Conservation (phyloP, 2,888 invertebrate species). For the Marronus borbonicus region DNA sequence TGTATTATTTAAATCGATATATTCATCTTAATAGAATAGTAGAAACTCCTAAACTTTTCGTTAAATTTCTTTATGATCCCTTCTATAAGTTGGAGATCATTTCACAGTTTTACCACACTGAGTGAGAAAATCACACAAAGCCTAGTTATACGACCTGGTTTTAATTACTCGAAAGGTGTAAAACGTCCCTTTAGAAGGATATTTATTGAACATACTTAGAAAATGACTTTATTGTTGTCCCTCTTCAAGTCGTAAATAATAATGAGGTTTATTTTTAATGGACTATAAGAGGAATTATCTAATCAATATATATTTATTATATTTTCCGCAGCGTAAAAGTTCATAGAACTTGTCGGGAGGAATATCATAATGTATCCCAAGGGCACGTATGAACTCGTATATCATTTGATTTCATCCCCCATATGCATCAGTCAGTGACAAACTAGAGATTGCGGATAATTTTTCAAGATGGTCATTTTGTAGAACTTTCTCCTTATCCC, state of each 20-base stretch:
- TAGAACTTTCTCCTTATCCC: constrained; percentile 28
- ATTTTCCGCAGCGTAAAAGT: constrained; percentile 8
- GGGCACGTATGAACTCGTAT: constrained; percentile 38
- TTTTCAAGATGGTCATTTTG: constrained; percentile 37
- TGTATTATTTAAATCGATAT: too few relatives aligned
- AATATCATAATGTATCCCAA: constrained; percentile 41
- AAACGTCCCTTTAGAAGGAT: constrained; percentile 61
- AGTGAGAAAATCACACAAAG: constrained; percentile 57
- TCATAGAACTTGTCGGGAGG: constrained; percentile 21
- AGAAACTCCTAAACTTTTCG: too few relatives aligned
- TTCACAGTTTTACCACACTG: background rate
- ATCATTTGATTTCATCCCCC: constrained; percentile 44
- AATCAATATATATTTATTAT: constrained; percentile 24
- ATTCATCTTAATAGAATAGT: too few relatives aligned
- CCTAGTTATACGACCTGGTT: constrained; percentile 65
- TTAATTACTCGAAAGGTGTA: constrained; percentile 65
- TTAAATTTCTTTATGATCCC: too few relatives aligned
- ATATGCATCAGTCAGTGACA: constrained; percentile 47
- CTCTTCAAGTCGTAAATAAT: constrained; percentile 51
- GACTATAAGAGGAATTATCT: background rate
- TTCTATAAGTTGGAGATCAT: too few relatives aligned
- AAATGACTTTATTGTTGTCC: constrained; percentile 55
- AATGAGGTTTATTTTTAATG: constrained; percentile 39
- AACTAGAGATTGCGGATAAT: constrained; percentile 39
- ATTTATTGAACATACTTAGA: constrained; percentile 59